Evolutionary conservation across 2,113 vertebrate genomes (phyloP).

Genomic region (Micromys minutus): DNA sequence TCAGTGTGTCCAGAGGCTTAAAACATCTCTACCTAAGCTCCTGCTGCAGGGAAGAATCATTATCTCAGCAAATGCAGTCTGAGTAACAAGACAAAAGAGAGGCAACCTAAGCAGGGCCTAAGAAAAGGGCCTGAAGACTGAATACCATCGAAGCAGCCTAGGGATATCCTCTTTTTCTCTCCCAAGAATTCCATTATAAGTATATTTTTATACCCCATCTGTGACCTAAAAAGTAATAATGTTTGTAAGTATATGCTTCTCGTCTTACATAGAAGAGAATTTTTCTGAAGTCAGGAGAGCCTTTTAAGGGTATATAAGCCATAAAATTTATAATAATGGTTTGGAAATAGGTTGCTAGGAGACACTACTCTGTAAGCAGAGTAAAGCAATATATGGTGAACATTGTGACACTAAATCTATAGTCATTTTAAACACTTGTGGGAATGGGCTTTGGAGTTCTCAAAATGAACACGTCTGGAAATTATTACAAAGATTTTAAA

Average conservation of each 20-base stretch:
- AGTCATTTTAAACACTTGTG: background rate
- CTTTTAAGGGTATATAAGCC: background rate
- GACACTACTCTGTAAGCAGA: conserved; percentile 32
- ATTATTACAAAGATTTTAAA: background rate
- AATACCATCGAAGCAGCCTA: background rate
- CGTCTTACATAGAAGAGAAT: conserved; percentile 41
- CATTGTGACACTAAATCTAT: background rate
- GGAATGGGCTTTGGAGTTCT: background rate
- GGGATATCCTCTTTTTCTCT: background rate
- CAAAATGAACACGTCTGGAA: background rate
- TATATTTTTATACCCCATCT: conserved; percentile 31
- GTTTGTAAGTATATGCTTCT: background rate
- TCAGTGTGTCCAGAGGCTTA: conserved; percentile 57
- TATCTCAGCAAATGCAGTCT: conserved; percentile 58
- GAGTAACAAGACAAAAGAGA: background rate
- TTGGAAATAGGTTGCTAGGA: conserved; percentile 28
- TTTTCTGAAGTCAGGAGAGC: background rate
- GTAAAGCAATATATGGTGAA: background rate
- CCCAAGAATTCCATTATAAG: conserved; percentile 14
- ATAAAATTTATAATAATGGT: conserved; percentile 51
- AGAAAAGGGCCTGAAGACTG: conserved; percentile 36
- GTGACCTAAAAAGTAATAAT: conserved; percentile 57
- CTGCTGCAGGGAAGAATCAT: conserved; percentile 62
- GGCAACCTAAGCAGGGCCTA: conserved; percentile 17
- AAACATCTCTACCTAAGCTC: conserved; percentile 54